Base-by-base conservation (phyloP, 2,113 vertebrate species). In the Aramus guarauna region DNA sequence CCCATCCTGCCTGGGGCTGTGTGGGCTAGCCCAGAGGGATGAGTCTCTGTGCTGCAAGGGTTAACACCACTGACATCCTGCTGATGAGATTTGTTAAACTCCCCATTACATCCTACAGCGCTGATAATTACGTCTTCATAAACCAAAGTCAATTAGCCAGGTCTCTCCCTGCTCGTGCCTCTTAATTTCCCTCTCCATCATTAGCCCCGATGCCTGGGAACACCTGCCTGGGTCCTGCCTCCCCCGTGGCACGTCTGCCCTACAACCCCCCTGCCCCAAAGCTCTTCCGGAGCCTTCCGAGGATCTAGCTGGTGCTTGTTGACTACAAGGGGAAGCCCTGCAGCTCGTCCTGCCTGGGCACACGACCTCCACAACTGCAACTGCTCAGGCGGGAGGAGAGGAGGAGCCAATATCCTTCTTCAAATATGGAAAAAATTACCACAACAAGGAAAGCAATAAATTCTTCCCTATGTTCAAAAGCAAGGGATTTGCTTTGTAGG, bases 71-170 rank as follows among this genome's bases (percentile, higher is more conserved):
- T 0, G 2, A 52, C 43, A 36, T 55, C 66, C 75, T 1, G 12
- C 85, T 92, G 81, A 50, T 90, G 79, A 75, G 79, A 26, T 41
- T 87, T 91, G 69, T 87, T 94, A 87, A 89, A 91, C 58, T 41
- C 55, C 81, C 36, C 19, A 19, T 60, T 80, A 74, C 80, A 78
- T n/a, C 89, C 74, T 9, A 16, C 88, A 75, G 86, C 0, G 21
- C 82, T 55, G 75, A 81, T 91, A 96, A 96, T 96, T 93, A 85
- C 1, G 6, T 78, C 88, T 75, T 81, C 59, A 82, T 83, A 75
- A 95, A 80, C 55, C 62, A 66, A 79, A 92, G 73, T 83, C 88
- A 96, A 88, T 95, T 80, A 96, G 67, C 36, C 48, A 32, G 74
- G 68, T 75, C 59, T 87, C 43, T 64, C 69, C 77, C 73, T 85